Evolutionary conservation across 1,140 invertebrate species (phyloP).

Genomic region (Luehdorfia chinensis): DNA sequence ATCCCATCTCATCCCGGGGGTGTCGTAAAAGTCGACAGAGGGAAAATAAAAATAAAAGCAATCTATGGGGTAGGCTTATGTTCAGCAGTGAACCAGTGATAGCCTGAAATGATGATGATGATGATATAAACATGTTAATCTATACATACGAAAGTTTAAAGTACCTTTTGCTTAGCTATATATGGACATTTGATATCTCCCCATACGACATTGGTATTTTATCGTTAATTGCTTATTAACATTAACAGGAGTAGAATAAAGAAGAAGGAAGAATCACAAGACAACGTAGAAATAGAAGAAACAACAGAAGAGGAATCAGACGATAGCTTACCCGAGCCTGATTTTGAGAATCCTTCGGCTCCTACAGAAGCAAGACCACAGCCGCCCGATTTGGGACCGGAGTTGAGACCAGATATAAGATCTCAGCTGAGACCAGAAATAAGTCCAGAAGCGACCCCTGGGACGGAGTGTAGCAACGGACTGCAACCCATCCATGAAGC

Average conservation of each 20-base stretch:
- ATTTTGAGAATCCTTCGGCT: neutral
- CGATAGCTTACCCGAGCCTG: slow-evolving; percentile 17
- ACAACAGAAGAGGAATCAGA: slow-evolving; percentile 27
- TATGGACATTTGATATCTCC: too few species aligned
- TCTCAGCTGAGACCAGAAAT: slow-evolving; percentile 7
- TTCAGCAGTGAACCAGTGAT: too few species aligned
- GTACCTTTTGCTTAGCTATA: too few species aligned
- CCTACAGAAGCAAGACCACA: neutral
- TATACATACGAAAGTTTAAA: too few species aligned
- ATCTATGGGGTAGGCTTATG: too few species aligned
- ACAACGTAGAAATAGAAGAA: slow-evolving; percentile 22
- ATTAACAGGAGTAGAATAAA: slow-evolving; percentile 2
- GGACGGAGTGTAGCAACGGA: neutral
- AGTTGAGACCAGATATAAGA: neutral
- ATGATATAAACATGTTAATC: too few species aligned
- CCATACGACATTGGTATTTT: neutral
- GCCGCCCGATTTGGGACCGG: slow-evolving; percentile 3
- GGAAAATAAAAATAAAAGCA: too few species aligned
- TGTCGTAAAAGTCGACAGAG: too few species aligned
- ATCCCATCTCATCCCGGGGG: too few species aligned
- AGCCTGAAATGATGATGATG: too few species aligned
- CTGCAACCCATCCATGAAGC: neutral
- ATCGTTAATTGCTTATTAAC: neutral
- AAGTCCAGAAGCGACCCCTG: neutral
- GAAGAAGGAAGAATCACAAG: slow-evolving; percentile 19